phyloP scores from a whole-genome alignment of 2,888 invertebrate genomes.

The Spisula subtruncata region DNA sequence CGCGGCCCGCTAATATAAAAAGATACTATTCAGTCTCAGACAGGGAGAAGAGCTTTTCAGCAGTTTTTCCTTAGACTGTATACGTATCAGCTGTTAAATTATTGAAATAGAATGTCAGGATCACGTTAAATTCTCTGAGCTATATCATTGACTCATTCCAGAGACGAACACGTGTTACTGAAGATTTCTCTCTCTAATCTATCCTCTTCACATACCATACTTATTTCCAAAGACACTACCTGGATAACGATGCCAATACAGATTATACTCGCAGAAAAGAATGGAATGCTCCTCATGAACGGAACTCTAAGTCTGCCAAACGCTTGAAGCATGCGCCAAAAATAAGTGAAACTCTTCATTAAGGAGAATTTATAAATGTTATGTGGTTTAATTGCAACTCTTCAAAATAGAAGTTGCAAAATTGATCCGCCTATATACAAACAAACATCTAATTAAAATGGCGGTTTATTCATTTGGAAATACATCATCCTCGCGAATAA shows the following conservation, averaged over 20 bases:
- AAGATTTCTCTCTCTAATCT: constrained; percentile 1
- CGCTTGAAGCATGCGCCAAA: constrained; percentile 35
- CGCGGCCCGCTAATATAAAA: too few species aligned
- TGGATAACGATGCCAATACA: constrained; percentile 29
- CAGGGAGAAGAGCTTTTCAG: too few species aligned
- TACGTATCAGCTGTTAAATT: too few species aligned
- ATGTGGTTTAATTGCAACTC: constrained; percentile 12
- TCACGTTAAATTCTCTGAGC: too few species aligned
- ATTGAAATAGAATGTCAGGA: too few species aligned
- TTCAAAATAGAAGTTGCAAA: constrained; percentile 10
- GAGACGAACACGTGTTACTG: constrained; percentile 17
- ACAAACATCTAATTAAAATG: neutral
- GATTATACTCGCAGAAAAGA: constrained; percentile 34
- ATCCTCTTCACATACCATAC: constrained; percentile 10
- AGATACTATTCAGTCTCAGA: too few species aligned
- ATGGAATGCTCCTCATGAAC: constrained; percentile 15
- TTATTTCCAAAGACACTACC: constrained; percentile 36
- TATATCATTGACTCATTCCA: constrained; percentile 20
- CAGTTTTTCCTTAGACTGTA: too few species aligned
- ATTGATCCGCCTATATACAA: neutral
- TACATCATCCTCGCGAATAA: too few species aligned
- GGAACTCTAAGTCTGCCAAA: constrained; percentile 11
- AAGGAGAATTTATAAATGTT: neutral
- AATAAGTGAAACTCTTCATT: constrained; percentile 12
- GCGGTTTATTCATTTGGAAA: too few species aligned